Conservation (phyloP, 2,888 invertebrate genomes). For the Drosophila acutilabella region DNA sequence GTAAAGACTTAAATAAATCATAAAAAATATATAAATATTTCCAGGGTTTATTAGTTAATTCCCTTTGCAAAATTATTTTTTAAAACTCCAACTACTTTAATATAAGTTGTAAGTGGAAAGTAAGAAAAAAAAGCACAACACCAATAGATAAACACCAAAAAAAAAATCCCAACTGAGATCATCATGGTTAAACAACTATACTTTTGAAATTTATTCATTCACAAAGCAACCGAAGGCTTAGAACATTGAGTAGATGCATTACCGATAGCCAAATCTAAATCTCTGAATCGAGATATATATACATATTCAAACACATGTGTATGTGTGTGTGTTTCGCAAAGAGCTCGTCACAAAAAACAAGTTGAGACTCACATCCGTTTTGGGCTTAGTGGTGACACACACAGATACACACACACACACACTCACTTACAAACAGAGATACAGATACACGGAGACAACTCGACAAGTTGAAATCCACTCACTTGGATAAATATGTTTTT, state of each 20-base stretch:
- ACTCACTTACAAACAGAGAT: not conserved
- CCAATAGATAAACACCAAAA: no score
- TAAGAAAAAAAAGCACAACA: no score
- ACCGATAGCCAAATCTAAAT: constrained; percentile 19
- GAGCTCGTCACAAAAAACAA: constrained; percentile 35
- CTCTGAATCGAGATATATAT: constrained; percentile 27
- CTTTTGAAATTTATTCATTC: not conserved
- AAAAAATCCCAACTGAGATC: not conserved
- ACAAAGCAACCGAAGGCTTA: constrained; percentile 4
- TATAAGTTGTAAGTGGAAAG: not conserved
- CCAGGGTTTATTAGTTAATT: no score
- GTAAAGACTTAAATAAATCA: no score
- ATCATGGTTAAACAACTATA: not conserved
- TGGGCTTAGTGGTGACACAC: constrained; percentile 38
- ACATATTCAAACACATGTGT: constrained; percentile 10
- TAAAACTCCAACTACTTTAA: no score
- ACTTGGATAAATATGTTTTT: constrained; percentile 76
- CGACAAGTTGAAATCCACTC: constrained; percentile 56
- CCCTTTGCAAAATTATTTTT: no score
- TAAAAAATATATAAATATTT: no score
- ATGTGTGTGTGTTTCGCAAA: not conserved
- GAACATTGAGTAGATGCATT: constrained; percentile 23
- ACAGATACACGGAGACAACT: not conserved
- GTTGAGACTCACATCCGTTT: constrained; percentile 40
- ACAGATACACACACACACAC: constrained; percentile 17